phyloP scores from a whole-genome alignment of 1,140 invertebrate genomes.

The Aphaenogaster ashmeadi region DNA sequence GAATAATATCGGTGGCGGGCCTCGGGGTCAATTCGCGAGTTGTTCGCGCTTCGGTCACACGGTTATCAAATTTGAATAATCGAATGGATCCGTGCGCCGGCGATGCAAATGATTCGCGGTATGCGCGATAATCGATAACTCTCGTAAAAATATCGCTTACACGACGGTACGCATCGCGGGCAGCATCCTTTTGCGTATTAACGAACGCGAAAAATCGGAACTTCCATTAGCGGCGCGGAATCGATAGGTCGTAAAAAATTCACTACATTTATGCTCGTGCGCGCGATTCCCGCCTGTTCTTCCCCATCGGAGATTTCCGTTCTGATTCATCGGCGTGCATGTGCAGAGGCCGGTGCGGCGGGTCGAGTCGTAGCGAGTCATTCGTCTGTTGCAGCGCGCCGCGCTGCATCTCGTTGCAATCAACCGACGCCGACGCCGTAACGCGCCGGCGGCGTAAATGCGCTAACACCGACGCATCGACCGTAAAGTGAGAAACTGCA shows the following conservation, averaged over 20 bases:
- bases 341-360: neutral
- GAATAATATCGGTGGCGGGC: neutral
- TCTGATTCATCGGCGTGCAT: constrained; percentile 22
- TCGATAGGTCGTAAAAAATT: constrained; percentile 46
- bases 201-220: constrained; percentile 12
- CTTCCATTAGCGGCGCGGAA: constrained; percentile 33
- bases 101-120: constrained; percentile 24
- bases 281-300: neutral
- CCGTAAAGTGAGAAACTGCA: constrained; percentile 56
- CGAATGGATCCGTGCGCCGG: constrained; percentile 7
- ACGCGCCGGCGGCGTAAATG: constrained; percentile 3
- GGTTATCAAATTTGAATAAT: constrained; percentile 40
- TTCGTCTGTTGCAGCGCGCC: constrained; percentile 24
- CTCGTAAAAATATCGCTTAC: constrained; percentile 25
- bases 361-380: neutral
- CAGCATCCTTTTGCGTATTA: constrained; percentile 24
- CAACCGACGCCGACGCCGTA: constrained; percentile 15
- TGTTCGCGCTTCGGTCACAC: constrained; percentile 23
- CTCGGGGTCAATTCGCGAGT: constrained; percentile 20
- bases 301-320: constrained; percentile 18
- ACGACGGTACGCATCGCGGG: neutral
- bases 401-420: constrained; percentile 40
- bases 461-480: constrained; percentile 37
- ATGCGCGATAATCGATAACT: constrained; percentile 36
- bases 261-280: neutral